Percentiles rank a stretch among this genome's conserved stretches.
Evolutionary conservation across 1,140 invertebrate genomes (phyloP).

Genomic region (Cyclargus thomasi): DNA sequence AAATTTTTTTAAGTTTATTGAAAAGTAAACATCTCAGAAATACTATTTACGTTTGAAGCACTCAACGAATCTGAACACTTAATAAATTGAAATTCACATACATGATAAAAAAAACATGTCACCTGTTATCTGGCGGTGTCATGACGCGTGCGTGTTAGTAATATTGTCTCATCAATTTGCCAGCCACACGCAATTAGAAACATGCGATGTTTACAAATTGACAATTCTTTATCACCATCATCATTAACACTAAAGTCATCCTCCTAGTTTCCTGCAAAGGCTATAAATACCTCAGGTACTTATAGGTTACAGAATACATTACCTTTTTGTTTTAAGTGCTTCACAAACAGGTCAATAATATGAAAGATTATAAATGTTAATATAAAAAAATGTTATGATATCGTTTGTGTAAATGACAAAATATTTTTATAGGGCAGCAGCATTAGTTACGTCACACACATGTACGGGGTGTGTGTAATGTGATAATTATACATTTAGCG

Average conservation of each 20-base stretch:
- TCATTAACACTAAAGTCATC: background rate
- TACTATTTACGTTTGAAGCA: no score
- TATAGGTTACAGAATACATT: no score
- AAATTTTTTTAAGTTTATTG: no score
- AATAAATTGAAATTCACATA: background rate
- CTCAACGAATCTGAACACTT: no score
- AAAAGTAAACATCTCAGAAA: no score
- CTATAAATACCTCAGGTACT: no score
- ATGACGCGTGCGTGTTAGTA: background rate
- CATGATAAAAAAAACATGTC: background rate
- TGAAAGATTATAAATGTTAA: no score
- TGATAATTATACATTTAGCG: background rate
- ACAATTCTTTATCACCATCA: background rate
- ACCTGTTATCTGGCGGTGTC: background rate
- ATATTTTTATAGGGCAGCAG: background rate
- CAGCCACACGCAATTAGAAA: slow-evolving; percentile 1
- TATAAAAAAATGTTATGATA: no score
- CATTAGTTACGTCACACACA: background rate
- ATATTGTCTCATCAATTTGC: slow-evolving; percentile 11
- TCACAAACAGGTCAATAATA: no score
- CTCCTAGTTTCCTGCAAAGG: background rate
- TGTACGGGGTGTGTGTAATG: background rate
- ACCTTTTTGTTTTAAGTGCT: no score
- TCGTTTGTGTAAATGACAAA: no score
- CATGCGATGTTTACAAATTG: slow-evolving; percentile 14